These are phyloP conservation scores for Glyphotaelius pellucidus DNA, from an alignment of 2,888 invertebrate genomes.

Conservation along the genomic window DNA sequence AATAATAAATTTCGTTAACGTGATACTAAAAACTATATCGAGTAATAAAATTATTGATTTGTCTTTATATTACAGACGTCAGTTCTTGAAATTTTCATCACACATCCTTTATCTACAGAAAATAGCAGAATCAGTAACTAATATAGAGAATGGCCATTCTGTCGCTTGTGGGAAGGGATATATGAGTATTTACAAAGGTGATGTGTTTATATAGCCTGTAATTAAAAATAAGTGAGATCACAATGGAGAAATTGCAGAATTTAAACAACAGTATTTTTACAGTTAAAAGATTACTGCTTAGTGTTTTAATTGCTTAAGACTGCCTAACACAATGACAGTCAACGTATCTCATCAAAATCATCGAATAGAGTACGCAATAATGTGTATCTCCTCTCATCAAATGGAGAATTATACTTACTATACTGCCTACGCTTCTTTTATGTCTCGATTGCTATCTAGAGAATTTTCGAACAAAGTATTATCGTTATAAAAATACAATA, in stretches of 20 bases:
- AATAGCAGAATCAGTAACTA: too few species aligned
- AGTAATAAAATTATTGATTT: too few species aligned
- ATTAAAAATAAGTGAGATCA: background rate
- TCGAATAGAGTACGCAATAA: background rate
- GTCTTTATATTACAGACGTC: too few species aligned
- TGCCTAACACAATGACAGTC: constrained; percentile 7
- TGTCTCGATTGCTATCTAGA: background rate
- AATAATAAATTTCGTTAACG: too few species aligned
- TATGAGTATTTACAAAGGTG: background rate
- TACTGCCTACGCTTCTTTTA: background rate
- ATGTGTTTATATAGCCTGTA: background rate
- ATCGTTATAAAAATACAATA: background rate
- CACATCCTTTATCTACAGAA: too few species aligned
- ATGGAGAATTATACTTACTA: background rate
- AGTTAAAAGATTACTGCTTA: background rate
- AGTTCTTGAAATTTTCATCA: background rate
- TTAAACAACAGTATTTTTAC: background rate
- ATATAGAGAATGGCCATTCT: background rate
- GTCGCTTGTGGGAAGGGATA: background rate
- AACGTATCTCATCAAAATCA: background rate
- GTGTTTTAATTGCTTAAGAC: constrained; percentile 14
- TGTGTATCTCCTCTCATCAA: background rate
- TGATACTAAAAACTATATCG: too few species aligned
- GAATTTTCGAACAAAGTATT: background rate
- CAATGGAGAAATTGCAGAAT: background rate